Evolutionary conservation across 1,140 invertebrate genomes (phyloP), one percentile per base, ranked within the genome.

Genomic region (Protaetia brevitarsis): DNA sequence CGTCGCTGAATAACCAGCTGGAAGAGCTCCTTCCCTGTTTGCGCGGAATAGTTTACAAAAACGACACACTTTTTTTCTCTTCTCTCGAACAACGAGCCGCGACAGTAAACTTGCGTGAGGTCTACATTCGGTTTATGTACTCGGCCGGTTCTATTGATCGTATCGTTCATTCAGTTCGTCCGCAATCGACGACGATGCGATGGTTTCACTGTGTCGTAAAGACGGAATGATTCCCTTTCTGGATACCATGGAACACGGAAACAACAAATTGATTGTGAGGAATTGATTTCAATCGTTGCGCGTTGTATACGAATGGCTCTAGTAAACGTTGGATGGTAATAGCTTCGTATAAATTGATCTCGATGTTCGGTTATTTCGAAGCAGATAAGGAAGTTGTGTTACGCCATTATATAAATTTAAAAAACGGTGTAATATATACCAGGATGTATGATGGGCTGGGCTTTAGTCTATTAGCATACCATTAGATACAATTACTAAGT

Each of bases 91-190:
- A 13, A 21, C 10, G 41, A 19, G 23, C n/a, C 41, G 41, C 13
- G 41, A 45, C 41, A 45, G 41, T 45, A 45, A 45, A 45, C 16
- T 45, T 45, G 41, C 41, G 41, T 45, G 41, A 45, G 41, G 41
- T 45, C 41, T 45, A 45, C 41, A 45, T 45, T 45, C 10, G 41
- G 41, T 45, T 45, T 45, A 45, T 45, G 16, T 45, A 45, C 13
- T 45, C 23, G 23, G 16, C 23, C 41, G 3, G 41, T 45, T 45
- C 41, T 45, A 45, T 23, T 23, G 41, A 45, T 45, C 41, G 41
- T 45, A 4, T 45, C 41, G 41, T 45, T 45, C 41, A 45, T 45
- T 45, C n/a, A 45, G 16, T 45, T 21, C 7, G 41, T 45, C 1
- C 13, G 23, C n/a, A 45, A 45, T 13, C 41, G 23, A 19, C 41